Percentiles rank a stretch among this genome's conserved stretches.
Conservation (phyloP, 2,113 vertebrate species). For the Pelecanoides urinatrix region DNA sequence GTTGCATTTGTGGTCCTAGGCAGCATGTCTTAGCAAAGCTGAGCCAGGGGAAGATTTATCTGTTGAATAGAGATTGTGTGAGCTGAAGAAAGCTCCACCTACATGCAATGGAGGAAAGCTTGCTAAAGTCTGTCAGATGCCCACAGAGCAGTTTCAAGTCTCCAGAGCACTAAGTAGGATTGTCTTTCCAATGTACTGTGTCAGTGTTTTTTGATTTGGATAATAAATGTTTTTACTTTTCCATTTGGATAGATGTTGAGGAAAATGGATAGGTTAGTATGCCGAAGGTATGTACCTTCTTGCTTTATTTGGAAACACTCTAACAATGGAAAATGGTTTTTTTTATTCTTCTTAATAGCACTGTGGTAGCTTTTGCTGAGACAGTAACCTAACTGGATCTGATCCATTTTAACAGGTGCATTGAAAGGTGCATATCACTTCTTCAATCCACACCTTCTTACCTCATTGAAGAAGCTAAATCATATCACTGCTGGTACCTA, state of each 20-base stretch:
- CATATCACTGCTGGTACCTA: neutral
- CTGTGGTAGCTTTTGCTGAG: neutral
- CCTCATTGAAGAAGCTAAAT: neutral
- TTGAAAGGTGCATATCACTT: neutral
- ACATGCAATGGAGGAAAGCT: neutral
- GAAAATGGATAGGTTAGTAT: neutral
- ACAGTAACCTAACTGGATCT: too few relatives aligned
- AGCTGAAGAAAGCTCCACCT: neutral
- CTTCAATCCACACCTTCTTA: neutral
- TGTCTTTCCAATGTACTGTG: neutral
- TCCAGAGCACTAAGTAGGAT: neutral
- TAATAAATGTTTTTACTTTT: neutral
- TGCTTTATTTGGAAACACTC: neutral
- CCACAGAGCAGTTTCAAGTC: neutral
- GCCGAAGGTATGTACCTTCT: neutral
- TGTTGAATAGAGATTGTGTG: neutral
- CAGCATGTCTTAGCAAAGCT: neutral
- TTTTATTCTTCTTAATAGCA: neutral
- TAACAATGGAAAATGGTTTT: neutral
- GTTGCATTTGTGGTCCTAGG: neutral
- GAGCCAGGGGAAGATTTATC: neutral
- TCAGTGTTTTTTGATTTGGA: neutral
- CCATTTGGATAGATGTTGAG: neutral
- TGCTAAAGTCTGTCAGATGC: neutral
- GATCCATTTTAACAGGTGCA: neutral